Evolutionary conservation across 2,797 vertebrate species (phyloP), one percentile per base, ranked within the genome.

Genomic region (Premnoplex brunnescens): DNA sequence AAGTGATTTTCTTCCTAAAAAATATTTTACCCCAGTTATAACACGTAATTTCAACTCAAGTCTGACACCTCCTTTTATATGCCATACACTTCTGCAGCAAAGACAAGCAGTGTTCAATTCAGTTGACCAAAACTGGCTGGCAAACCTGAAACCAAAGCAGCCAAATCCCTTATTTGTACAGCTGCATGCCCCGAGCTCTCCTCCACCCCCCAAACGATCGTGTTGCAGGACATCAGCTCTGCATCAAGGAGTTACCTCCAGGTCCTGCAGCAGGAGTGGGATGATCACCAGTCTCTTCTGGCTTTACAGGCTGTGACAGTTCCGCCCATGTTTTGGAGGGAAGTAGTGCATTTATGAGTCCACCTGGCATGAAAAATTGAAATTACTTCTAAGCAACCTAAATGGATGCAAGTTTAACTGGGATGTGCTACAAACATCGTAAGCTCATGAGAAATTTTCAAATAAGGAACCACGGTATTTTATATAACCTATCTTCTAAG

Each of bases 81-180:
- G 32, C 59, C 75, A n/a, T 28, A 54, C 69, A 34, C 91, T 79
- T 82, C 46, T 27, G 44, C 36, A 81, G 58, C 24, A 88, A 75
- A 85, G 10, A 3, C 73, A 48, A 30, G 49, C 67, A 55, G 52
- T 79, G 86, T 80, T 62, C 66, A 73, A 23, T 48, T 81, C 55
- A 52, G 28, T 81, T 86, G 28, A 62, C 89, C 69, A 68, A 86
- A 91, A 74, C 14, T 83, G 36, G 19, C 68, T 67, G 58, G 85
- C 64, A 85, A 87, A 95, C 66, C 54, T 32, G 30, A 95, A 94
- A 94, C 80, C 73, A 44, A 84, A 90, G 21, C 48, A 95, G 77
- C 73, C 36, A 32, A 80, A 91, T 30, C 73, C n/a, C 21, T 52
- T 95, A 90, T 91, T 96, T 93, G 78, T 56, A 85, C 94, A 96